Conservation (phyloP, 2,797 vertebrate genomes). For the Lagocephalus sceleratus region DNA sequence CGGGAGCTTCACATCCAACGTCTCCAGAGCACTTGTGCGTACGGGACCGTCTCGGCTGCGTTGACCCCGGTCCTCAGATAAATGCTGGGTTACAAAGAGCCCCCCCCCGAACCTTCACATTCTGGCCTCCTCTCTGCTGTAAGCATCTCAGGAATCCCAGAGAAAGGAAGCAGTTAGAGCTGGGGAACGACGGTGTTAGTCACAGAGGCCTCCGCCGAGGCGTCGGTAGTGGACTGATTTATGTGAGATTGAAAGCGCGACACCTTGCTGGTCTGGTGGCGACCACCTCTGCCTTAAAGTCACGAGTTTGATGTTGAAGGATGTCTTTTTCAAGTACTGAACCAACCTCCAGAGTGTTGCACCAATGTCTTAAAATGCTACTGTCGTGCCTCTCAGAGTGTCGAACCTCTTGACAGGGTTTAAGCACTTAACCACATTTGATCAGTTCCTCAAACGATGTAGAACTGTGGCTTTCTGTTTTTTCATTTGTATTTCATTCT, state of each 20-base stretch:
- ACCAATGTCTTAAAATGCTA: constrained; percentile 71
- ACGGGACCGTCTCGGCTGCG: constrained; percentile 9
- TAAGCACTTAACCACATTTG: constrained; percentile 72
- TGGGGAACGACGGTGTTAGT: too few relatives aligned
- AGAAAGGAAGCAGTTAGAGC: constrained; percentile 2
- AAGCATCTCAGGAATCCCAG: constrained; percentile 4
- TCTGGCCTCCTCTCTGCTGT: constrained; percentile 6
- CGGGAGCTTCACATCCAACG: not conserved
- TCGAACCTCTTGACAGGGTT: constrained; percentile 58
- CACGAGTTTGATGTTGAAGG: constrained; percentile 37
- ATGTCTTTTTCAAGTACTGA: constrained; percentile 31
- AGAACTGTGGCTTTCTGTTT: constrained; percentile 46
- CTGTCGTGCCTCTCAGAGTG: constrained; percentile 69
- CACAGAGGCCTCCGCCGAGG: too few relatives aligned
- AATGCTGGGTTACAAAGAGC: too few relatives aligned
- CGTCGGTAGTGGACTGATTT: too few relatives aligned
- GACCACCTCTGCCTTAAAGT: constrained; percentile 43
- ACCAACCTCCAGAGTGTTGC: constrained; percentile 51
- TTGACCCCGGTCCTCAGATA: too few relatives aligned
- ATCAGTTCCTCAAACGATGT: constrained; percentile 60
- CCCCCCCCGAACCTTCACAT: not conserved
- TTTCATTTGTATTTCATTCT: constrained; percentile 55
- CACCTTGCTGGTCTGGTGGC: not conserved
- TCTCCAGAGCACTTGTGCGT: constrained; percentile 37
- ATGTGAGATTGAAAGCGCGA: not conserved